Base-by-base conservation (phyloP, 2,797 vertebrate species). In the Chloroceryle inda region DNA sequence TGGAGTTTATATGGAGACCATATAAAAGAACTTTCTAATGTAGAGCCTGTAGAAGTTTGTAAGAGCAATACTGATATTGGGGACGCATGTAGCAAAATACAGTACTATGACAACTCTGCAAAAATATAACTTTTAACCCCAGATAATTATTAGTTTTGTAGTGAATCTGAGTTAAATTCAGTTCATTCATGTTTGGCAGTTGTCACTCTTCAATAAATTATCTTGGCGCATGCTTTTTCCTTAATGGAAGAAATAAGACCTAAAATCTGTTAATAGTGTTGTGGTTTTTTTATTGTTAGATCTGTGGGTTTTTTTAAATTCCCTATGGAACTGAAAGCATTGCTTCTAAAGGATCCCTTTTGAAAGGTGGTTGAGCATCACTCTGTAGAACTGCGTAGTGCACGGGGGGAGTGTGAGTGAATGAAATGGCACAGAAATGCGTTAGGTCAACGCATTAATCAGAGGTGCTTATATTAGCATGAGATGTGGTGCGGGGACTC, bases 351-450 rank as follows among this genome's bases (percentile, higher is more conserved):
- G 23, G 10, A 33, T 71, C 11, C 53, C 0, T 47, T 62, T 22
- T 44, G 71, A 56, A 82, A 49, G 38, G 24, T 33, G 27, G 22
- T 17, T 72, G 27, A 26, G n/a, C 24, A 33, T 29, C 29, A 35
- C 58, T 69, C 64, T 45, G 13, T 44, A 58, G 58, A 72, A 13
- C 37, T 78, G 53, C 13, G 6, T 21, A 17, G 42, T 22, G 14
- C 35, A n/a, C 1, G 7, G 3, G 45, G 45, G 8, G 24, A 52
- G 26, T 0, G 0, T 66, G 47, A 20, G 15, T 85, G 49, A 72
- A 27, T 31, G n/a, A 49, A 84, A 56, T 0, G 0, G 23, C 33
- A 14, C 24, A 64, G 77, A 62, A 73, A 27, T 44, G 22, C 4
- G 10, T 63, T 73, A 29, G 8, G 35, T n/a, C 58, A 31, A 21